A percentile compares a stretch with the other conserved stretches of the same genome.
Conservation (phyloP, 2,888 invertebrate species). For the Vesta saturnalis region DNA sequence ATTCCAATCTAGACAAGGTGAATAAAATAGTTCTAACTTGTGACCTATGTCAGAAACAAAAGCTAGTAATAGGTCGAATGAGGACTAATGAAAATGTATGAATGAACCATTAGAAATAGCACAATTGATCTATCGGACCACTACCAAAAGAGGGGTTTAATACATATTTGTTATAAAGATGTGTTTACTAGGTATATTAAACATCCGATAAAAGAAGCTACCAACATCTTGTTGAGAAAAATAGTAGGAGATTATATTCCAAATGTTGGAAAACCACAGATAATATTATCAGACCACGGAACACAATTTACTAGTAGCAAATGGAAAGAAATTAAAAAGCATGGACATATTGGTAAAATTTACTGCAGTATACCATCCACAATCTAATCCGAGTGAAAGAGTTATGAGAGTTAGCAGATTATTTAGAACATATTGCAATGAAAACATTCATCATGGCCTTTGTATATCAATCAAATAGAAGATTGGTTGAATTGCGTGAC, state of each 20-base stretch:
- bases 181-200: too few species aligned
- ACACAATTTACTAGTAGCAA: not conserved
- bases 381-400: constrained; percentile 9
- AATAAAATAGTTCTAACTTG: not conserved
- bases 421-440: constrained; percentile 8
- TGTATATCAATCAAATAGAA: not conserved
- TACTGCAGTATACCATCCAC: not conserved
- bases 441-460: not conserved
- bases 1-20: not conserved
- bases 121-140: not conserved
- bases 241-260: not conserved
- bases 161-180: not conserved
- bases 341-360: not conserved
- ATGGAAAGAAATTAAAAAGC: not conserved
- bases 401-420: not conserved
- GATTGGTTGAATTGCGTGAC: not conserved
- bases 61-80: not conserved
- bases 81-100: not conserved
- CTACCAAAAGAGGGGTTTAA: not conserved
- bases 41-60: not conserved
- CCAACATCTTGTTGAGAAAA: not conserved
- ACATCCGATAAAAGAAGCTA: not conserved
- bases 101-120: not conserved
- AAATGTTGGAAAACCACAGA: not conserved
- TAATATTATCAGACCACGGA: constrained; percentile 13